Base-by-base conservation (phyloP, 2,888 invertebrate species). In the Rambutsinella grinnellia region DNA sequence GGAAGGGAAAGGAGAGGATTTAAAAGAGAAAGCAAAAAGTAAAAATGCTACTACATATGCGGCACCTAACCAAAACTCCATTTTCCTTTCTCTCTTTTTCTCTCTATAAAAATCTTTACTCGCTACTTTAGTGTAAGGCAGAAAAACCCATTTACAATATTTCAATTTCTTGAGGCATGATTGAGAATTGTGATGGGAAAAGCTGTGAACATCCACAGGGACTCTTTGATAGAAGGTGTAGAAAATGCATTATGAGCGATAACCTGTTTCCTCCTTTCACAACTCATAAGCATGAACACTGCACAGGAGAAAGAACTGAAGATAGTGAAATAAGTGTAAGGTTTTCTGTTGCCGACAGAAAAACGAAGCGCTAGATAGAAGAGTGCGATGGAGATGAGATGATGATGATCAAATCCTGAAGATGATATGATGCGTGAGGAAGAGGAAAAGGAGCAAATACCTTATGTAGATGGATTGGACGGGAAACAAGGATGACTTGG, bases 111-210 rank as follows among this genome's bases (percentile, higher is more conserved):
- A 24, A 19, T 17, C 44, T 44, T 60, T 26, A 27, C 17, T 13
- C 44, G 8, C 57, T 17, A 3, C 44, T 63, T 70, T 62, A 56
- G 56, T 70, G 62, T 36, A 62, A 62, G 70, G 23, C 57, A 63
- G 61, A 23, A 53, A 72, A 72, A 36, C 66, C 72, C 72, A 72
- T 72, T 72, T 72, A 56, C 72, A 72, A 66, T 72, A 72, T 72
- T 72, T 72, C 72, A 72, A 72, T 72, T 72, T 72, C 66, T 66
- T 57, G 60, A 53, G 53, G 72, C 72, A 72, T 72, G 72, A 72
- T 72, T 66, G 72, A 72, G 72, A 72, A 65, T 65, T 65, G 46
- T 72, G 72, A 66, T 72, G 66, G 66, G 72, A 72, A n/a, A 66
- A 53, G 72, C 62, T 66, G 71, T 63, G 63, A 63, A 66, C 66